Evolutionary conservation across 2,888 invertebrate species (phyloP).

Genomic region (Gymnoscelis rufifasciata): DNA sequence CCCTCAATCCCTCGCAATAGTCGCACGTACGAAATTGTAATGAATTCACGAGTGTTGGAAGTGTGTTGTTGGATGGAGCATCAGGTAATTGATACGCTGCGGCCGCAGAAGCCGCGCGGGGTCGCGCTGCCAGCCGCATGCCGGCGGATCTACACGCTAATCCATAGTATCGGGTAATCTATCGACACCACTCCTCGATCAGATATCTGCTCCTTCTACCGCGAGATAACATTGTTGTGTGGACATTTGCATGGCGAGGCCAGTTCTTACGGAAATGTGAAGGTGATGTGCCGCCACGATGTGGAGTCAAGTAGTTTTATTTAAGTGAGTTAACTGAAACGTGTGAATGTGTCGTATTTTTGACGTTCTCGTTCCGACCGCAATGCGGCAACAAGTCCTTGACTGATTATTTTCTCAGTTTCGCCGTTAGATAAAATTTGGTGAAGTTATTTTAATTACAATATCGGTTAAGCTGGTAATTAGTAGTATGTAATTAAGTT

Average conservation of each 20-base stretch:
- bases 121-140: neutral
- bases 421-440: conserved; percentile 3
- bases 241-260: conserved; percentile 39
- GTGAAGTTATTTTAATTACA: too few species aligned
- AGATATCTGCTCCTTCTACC: conserved; percentile 44
- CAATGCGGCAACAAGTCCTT: conserved; percentile 35
- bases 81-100: conserved; percentile 19
- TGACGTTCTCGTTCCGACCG: conserved; percentile 21
- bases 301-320: conserved; percentile 63
- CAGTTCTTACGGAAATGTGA: conserved; percentile 35
- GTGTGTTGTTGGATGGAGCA: too few species aligned
- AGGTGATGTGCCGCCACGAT: conserved; percentile 36
- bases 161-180: conserved; percentile 23
- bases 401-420: conserved; percentile 16
- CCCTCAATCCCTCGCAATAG: too few species aligned
- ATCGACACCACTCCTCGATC: conserved; percentile 42
- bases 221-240: conserved; percentile 47
- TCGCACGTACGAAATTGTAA: too few species aligned
- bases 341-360: conserved; percentile 12
- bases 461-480: too few species aligned
- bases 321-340: conserved; percentile 48
- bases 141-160: conserved; percentile 6
- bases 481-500: too few species aligned
- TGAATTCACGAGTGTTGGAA: too few species aligned
- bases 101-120: conserved; percentile 12